These are phyloP conservation scores for Phymorhynchus buccinoides DNA, from an alignment of 1,140 invertebrate genomes.

Conservation along the genomic window DNA sequence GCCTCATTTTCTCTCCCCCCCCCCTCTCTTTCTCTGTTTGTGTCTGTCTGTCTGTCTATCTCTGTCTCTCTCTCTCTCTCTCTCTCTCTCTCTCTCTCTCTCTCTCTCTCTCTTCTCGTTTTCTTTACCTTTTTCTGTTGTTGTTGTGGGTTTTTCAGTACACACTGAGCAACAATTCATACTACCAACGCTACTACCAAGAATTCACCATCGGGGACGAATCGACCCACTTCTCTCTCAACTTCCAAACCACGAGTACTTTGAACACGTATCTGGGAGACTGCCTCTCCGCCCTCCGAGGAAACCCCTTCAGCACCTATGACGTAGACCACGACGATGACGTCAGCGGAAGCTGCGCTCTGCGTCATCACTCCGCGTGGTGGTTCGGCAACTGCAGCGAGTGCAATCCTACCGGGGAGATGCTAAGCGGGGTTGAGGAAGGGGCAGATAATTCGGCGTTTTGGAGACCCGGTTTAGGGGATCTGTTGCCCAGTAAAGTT, in stretches of 20 bases:
- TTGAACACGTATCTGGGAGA: neutral
- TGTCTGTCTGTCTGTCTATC: too few species aligned
- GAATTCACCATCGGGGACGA: neutral
- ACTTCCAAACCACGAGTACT: neutral
- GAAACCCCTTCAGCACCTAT: slow-evolving; percentile 31
- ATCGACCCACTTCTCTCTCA: neutral
- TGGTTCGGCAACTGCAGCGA: slow-evolving; percentile 34
- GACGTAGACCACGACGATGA: slow-evolving; percentile 38
- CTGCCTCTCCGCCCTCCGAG: neutral
- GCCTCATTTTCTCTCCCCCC: too few species aligned
- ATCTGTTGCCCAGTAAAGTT: neutral
- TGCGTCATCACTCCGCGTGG: slow-evolving; percentile 19
- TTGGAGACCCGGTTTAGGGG: neutral
- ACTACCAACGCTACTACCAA: neutral
- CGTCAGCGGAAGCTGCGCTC: slow-evolving; percentile 1
- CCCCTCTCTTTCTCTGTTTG: too few species aligned
- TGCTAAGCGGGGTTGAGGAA: neutral
- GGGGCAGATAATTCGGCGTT: neutral
- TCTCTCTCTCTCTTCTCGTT: too few species aligned
- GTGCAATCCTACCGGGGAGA: slow-evolving; percentile 28
- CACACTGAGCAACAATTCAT: neutral
- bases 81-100: too few species aligned
- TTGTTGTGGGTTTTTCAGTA: too few species aligned
- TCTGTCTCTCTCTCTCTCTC: too few species aligned
- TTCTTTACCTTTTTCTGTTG: too few species aligned